Evolutionary conservation across 2,113 vertebrate genomes (phyloP).

Genomic region (Ctenodactylus gundi): DNA sequence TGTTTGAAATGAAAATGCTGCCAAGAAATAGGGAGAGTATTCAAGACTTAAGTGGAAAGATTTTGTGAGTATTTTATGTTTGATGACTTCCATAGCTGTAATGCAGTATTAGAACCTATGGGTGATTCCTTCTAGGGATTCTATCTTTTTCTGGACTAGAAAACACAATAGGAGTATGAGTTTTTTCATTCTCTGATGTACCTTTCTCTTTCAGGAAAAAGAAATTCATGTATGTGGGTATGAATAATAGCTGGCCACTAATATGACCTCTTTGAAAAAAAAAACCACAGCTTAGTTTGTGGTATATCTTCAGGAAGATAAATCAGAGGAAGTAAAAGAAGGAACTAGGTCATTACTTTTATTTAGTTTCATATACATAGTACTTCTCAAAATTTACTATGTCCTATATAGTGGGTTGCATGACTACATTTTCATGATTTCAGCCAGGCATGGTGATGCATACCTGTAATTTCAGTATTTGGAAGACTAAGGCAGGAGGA

Average conservation of each 20-base stretch:
- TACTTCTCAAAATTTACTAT: conserved; percentile 60
- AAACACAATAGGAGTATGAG: background rate
- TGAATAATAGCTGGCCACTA: conserved; percentile 61
- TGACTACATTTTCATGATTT: background rate
- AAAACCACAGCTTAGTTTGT: conserved; percentile 73
- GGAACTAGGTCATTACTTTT: conserved; percentile 68
- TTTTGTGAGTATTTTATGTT: background rate
- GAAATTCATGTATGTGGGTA: background rate
- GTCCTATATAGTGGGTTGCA: background rate
- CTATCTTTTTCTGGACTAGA: background rate
- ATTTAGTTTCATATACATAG: conserved; percentile 49
- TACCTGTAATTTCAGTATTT: too few species aligned
- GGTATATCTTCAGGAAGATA: conserved; percentile 76
- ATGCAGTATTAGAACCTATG: background rate
- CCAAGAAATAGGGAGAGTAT: conserved; percentile 47
- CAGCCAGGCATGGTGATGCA: too few species aligned
- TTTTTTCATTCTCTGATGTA: background rate
- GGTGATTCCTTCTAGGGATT: background rate
- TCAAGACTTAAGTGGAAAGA: conserved; percentile 18
- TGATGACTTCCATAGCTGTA: background rate
- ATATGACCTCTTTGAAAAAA: conserved; percentile 62
- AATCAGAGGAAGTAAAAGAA: conserved; percentile 74
- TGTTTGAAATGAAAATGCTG: conserved; percentile 60
- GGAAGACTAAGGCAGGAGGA: too few species aligned
- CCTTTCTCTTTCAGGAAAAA: conserved; percentile 11